Base-by-base conservation (phyloP, 2,888 invertebrate genomes). In the Criorhina ranunculi region DNA sequence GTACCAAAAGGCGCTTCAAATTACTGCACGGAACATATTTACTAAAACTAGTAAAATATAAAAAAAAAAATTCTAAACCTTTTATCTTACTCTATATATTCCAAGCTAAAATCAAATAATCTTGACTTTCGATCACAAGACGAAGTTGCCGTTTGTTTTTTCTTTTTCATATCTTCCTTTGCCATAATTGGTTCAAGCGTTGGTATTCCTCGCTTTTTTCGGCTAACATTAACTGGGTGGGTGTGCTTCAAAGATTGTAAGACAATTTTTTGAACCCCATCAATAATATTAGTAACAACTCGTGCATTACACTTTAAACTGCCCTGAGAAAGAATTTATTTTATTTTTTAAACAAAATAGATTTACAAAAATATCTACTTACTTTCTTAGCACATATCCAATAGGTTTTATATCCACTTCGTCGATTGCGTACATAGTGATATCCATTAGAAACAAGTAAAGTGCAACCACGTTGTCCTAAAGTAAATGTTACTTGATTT, bases 361-460 rank as follows among this genome's bases (percentile, higher is more conserved):
- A 33, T 11, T n/a, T 7, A 12, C 5, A 46, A 17, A 15, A 33
- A 8, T 24, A n/a, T n/a, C 9, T 2, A 70, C 82, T 87, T 72
- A 91, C 92, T 89, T 92, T 92, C 86, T 91, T 91, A 1, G 92
- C 90, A 80, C 92, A 92, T 75, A 92, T 91, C 92, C 92, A 92
- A 81, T 92, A 92, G 0, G 91, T 92, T 86, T 91, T 92, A 2
- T 89, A 88, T 1, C 91, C 91, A 67, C 90, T 90, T n/a, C 89
- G 88, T 12, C 92, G 89, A 87, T 92, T 92, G 29, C 91, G 89
- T 31, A 91, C 92, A 87, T 90, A 92, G 86, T 89, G 90, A 86
- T 90, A 90, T 0, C 91, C 91, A 59, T 91, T 90, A 8, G 90
- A 89, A 5, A 89, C 88, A 67, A 92, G 83, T 24, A 92, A 83